Conservation (phyloP, 2,797 vertebrate species). For the Dermochelys coriacea region DNA sequence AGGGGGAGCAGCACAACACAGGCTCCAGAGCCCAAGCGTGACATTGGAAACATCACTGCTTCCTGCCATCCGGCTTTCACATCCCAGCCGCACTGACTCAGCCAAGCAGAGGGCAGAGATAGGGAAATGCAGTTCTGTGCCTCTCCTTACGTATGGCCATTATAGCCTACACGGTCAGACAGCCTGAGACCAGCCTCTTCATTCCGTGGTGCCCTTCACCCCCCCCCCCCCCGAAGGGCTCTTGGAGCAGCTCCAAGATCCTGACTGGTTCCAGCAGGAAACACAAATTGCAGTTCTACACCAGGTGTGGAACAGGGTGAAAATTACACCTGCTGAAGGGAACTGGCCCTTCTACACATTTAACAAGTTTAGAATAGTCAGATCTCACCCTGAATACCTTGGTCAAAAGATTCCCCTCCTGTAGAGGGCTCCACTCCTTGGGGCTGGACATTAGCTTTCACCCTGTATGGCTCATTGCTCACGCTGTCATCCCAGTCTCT, state of each 20-base stretch:
- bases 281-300: too few relatives aligned
- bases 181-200: background rate
- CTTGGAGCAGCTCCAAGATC: background rate
- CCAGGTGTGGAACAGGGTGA: background rate
- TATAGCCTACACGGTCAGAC: background rate
- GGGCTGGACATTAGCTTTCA: background rate
- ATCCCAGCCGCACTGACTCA: background rate
- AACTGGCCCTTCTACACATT: background rate
- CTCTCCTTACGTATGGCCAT: background rate
- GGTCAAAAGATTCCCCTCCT: too few relatives aligned
- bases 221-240: too few relatives aligned
- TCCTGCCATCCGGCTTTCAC: background rate
- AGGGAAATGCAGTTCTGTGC: background rate
- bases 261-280: too few relatives aligned
- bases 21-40: background rate
- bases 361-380: too few relatives aligned
- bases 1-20: background rate
- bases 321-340: background rate
- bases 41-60: background rate
- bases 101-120: background rate
- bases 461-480: background rate
- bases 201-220: background rate
- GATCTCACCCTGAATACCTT: too few relatives aligned
- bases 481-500: background rate
- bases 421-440: background rate